Base-by-base conservation (phyloP, 35 echinoderm and acorn worm species). In the Ophiothrix spiculata region DNA sequence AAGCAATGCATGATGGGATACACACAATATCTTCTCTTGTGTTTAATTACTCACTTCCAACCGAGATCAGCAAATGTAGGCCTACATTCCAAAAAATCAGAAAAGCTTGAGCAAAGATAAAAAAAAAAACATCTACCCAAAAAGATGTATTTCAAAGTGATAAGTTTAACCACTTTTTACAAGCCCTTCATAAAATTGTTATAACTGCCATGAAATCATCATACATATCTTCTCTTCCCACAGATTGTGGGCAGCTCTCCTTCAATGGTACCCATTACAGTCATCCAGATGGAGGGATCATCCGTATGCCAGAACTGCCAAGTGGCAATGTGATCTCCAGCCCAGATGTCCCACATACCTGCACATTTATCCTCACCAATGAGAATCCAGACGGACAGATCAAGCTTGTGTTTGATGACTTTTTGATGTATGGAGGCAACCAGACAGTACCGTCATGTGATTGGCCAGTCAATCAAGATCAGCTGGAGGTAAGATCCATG, bases 321-420 rank as follows among this genome's bases (percentile, higher is more conserved):
- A 69, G 60, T 69, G 29, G 10, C 60, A 28, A 69, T 69, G 16
- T 69, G 25, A 15, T 69, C 17, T 10, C 60, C 3, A 25, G 3
- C 3, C 4, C 60, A 15, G 25, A 69, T 19, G 11, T 84, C 28
- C 81, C 81, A 38, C 63, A 84, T 60, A 84, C 23, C 29, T 84
- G 81, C 54, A 84, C 46, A 37, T 84, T 64, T 60, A 84, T 60
- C 46, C 54, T 84, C 37, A 14, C 13, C 28, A 84, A 84, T 38
- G 49, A 35, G 29, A 36, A 84, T 31, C 21, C 16, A 1, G 25
- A 0, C 0, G 81, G 81, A 54, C 54, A 84, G 29, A 28, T 84
- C 16, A 54, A 84, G 56, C 81, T 84, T 25, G 36, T 84, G 45
- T 84, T 84, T 84, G 81, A 84, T 35, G 81, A 84, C 36, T 84